These are phyloP conservation scores for Anthopleura sola DNA, from an alignment of 64 coral and sea anemone species.

Conservation along the genomic window DNA sequence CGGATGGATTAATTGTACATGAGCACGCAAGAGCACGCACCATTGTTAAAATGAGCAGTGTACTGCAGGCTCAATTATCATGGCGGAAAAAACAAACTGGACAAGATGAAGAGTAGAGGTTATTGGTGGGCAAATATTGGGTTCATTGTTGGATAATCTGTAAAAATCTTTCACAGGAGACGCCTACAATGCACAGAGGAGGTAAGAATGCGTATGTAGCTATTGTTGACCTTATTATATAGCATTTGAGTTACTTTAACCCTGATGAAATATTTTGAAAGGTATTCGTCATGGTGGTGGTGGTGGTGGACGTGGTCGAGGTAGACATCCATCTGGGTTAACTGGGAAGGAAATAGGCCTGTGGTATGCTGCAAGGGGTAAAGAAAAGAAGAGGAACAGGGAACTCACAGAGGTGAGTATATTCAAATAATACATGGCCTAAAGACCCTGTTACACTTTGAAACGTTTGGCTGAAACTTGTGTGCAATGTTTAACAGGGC, in stretches of 20 bases:
- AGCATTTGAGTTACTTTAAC: neutral
- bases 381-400: constrained; percentile 56
- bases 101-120: neutral
- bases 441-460: no score
- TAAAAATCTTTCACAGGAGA: neutral
- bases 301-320: neutral
- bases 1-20: neutral
- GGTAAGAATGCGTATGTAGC: neutral
- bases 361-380: constrained; percentile 60
- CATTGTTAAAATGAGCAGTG: neutral
- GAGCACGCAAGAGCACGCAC: neutral
- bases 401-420: constrained; percentile 50
- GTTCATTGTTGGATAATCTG: neutral
- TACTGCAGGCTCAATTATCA: neutral
- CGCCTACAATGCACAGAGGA: neutral
- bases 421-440: no score
- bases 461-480: no score
- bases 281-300: constrained; percentile 12
- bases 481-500: no score
- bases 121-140: neutral
- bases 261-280: neutral
- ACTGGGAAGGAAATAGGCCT: constrained; percentile 76
- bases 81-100: neutral
- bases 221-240: neutral
- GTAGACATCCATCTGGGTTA: constrained; percentile 67